Evolutionary conservation across 2,888 invertebrate genomes (phyloP).

Genomic region (Ceramica pisi): DNA sequence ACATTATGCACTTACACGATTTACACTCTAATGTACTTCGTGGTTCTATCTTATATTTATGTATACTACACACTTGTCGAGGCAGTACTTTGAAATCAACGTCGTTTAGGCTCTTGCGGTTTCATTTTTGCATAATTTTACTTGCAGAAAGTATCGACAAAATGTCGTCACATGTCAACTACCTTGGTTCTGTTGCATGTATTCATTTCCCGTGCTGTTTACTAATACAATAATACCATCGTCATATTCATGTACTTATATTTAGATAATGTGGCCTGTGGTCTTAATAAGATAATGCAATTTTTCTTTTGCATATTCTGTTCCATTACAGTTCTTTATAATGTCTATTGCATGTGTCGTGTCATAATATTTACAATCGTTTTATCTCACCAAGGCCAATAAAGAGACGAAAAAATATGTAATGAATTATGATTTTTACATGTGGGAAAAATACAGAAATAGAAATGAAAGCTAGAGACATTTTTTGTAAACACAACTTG

Average conservation of each 20-base stretch:
- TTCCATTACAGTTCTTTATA: constrained; percentile 3
- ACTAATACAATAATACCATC: constrained; percentile 17
- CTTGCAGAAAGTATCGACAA: constrained; percentile 37
- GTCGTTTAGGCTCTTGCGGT: constrained; percentile 27
- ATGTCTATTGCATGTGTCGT: background rate
- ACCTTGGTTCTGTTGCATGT: constrained; percentile 20
- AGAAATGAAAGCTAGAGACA: constrained; percentile 33
- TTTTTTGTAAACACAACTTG: constrained; percentile 4
- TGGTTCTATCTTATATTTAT: constrained; percentile 24
- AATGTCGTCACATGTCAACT: constrained; percentile 26
- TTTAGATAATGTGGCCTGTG: constrained; percentile 9
- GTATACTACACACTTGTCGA: constrained; percentile 21
- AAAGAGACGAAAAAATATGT: background rate
- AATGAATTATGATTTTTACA: constrained; percentile 10
- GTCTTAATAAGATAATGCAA: constrained; percentile 9
- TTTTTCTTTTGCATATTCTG: background rate
- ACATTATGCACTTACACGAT: constrained; percentile 65
- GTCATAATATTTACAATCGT: background rate
- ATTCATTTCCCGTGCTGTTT: constrained; percentile 22
- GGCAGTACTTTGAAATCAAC: constrained; percentile 20
- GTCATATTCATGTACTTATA: constrained; percentile 13
- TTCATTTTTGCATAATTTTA: constrained; percentile 19
- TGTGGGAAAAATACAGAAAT: constrained; percentile 39
- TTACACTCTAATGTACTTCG: constrained; percentile 43
- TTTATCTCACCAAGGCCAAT: constrained; percentile 2